A percentile compares a stretch with the other conserved stretches of the same genome.
phyloP scores from a whole-genome alignment of 2,888 invertebrate genomes.

The Idaea straminata region DNA sequence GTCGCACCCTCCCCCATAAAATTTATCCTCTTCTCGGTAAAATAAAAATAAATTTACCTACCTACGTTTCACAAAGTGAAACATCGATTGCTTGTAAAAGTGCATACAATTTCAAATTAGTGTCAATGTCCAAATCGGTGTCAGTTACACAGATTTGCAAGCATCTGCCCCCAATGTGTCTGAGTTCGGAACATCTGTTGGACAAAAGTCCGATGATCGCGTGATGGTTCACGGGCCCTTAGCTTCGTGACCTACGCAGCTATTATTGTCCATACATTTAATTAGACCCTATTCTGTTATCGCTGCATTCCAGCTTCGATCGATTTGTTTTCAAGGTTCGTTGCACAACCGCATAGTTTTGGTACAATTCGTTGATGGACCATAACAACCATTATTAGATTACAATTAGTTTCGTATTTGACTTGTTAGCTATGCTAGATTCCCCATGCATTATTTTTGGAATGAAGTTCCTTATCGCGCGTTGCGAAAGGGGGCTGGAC shows the following conservation, averaged over 20 bases:
- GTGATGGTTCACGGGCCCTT: slow-evolving; percentile 42
- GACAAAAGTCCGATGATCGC: slow-evolving; percentile 36
- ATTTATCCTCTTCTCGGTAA: slow-evolving; percentile 10
- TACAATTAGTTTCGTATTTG: background rate
- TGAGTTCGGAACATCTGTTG: slow-evolving; percentile 59
- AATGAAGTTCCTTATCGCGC: too few species aligned
- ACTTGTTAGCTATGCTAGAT: background rate
- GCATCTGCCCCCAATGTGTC: slow-evolving; percentile 64
- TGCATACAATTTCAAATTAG: slow-evolving; percentile 39
- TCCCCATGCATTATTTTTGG: too few species aligned
- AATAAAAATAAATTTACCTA: slow-evolving; percentile 18
- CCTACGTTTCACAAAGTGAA: slow-evolving; percentile 4
- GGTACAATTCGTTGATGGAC: background rate
- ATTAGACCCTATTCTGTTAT: slow-evolving; percentile 74
- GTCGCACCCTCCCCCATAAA: slow-evolving; percentile 49
- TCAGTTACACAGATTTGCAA: slow-evolving; percentile 50
- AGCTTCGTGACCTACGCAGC: slow-evolving; percentile 55
- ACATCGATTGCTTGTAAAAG: slow-evolving; percentile 7
- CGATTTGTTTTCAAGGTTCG: slow-evolving; percentile 59
- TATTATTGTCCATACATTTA: slow-evolving; percentile 61
- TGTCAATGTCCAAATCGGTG: slow-evolving; percentile 44
- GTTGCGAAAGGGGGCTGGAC: too few species aligned
- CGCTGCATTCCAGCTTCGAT: slow-evolving; percentile 62
- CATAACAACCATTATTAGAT: background rate
- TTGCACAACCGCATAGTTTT: slow-evolving; percentile 31